Conservation (phyloP, 2,113 vertebrate species). For the Halcyon senegalensis region DNA sequence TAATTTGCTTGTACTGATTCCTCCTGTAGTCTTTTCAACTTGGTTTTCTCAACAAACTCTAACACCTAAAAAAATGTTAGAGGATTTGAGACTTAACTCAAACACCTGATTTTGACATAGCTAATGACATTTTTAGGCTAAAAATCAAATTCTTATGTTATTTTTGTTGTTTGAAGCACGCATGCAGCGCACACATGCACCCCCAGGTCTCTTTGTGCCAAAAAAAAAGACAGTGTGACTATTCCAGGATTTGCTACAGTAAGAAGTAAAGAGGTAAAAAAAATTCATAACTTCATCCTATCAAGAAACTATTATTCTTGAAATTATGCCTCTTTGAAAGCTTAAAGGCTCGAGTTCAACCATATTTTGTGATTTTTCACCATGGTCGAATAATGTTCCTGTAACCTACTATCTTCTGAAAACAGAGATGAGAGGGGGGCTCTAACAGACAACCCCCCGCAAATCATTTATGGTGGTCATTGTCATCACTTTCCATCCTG, state of each 20-base stretch:
- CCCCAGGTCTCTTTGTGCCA: not conserved
- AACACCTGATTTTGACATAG: constrained; percentile 31
- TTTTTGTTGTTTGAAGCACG: constrained; percentile 21
- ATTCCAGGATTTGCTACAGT: not conserved
- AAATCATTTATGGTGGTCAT: not conserved
- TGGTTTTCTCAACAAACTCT: not conserved
- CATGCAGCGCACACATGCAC: not conserved
- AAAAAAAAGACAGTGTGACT: not conserved
- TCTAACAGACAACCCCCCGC: not conserved
- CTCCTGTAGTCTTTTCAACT: not conserved
- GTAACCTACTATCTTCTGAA: not conserved
- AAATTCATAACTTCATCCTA: not conserved
- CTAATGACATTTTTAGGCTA: constrained; percentile 11
- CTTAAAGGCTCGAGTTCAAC: not conserved
- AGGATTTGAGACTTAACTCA: not conserved
- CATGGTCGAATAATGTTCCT: not conserved
- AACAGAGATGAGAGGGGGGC: not conserved
- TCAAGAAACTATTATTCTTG: not conserved
- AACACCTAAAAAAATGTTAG: constrained; percentile 46
- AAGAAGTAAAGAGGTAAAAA: not conserved
- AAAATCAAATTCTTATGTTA: not conserved
- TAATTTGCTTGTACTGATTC: not conserved
- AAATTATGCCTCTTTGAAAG: not conserved
- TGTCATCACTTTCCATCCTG: not conserved
- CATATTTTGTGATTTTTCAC: not conserved